Conservation (phyloP, 2,797 vertebrate genomes). For the Gila robusta region DNA sequence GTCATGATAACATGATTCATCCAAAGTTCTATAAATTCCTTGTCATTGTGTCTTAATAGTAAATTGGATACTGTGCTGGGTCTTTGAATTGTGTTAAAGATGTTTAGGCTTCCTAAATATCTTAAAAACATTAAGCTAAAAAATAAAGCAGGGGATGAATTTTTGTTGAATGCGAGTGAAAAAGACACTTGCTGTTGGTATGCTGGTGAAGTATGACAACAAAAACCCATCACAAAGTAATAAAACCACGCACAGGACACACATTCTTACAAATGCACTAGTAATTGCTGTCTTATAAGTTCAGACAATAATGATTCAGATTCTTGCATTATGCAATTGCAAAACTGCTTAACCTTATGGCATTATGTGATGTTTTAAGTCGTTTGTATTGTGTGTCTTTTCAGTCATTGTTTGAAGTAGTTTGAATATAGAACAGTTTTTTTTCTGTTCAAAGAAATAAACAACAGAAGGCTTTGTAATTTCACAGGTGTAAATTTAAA, state of each 20-base stretch:
- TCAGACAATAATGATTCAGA: not conserved
- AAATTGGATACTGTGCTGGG: not conserved
- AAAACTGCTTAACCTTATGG: not conserved
- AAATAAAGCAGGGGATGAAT: not conserved
- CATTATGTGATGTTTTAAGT: constrained; percentile 8
- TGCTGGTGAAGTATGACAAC: not conserved
- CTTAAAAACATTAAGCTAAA: not conserved
- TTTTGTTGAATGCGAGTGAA: not conserved
- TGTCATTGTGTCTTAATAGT: not conserved
- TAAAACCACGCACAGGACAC: not conserved
- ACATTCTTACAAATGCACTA: not conserved
- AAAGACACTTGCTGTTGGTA: not conserved
- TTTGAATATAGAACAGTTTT: not conserved
- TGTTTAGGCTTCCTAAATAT: not conserved
- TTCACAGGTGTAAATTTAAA: constrained; percentile 19
- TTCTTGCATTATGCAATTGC: not conserved
- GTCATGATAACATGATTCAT: not conserved
- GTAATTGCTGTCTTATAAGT: not conserved
- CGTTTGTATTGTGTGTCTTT: not conserved
- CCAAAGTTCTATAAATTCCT: not conserved
- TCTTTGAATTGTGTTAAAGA: not conserved
- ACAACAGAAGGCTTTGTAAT: not conserved
- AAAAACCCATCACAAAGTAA: not conserved
- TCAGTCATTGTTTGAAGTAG: not conserved
- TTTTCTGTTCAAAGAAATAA: not conserved